Conservation (phyloP, 2,888 invertebrate genomes). For the Lasioglossum lativentre region DNA sequence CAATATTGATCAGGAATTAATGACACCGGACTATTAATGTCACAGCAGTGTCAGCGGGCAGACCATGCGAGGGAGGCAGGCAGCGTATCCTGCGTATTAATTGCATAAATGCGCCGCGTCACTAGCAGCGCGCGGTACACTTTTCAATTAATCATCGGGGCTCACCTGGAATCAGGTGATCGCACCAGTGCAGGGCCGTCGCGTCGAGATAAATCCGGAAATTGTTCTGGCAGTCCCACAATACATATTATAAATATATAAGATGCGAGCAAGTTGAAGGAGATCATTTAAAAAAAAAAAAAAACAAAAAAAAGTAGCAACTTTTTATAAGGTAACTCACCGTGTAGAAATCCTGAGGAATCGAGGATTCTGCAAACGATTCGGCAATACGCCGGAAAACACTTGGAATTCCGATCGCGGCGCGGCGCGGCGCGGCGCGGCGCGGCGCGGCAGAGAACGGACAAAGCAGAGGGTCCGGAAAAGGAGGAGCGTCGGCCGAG, state of each 20-base stretch:
- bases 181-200: neutral
- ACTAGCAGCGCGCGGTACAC: constrained; percentile 21
- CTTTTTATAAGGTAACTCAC: too few relatives aligned
- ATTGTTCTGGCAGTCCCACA: neutral
- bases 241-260: too few relatives aligned
- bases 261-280: neutral
- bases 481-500: constrained; percentile 40
- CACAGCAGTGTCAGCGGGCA: constrained; percentile 25
- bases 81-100: constrained; percentile 27
- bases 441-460: neutral
- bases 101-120: constrained; percentile 41
- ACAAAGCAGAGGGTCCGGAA: constrained; percentile 45
- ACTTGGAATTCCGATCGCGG: constrained; percentile 70
- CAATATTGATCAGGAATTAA: constrained; percentile 55
- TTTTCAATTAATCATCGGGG: constrained; percentile 53
- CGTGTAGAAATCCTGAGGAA: constrained; percentile 15
- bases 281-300: too few relatives aligned
- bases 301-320: too few relatives aligned
- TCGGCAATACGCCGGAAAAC: constrained; percentile 56
- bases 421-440: neutral
- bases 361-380: constrained; percentile 63
- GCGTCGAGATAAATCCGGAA: neutral
- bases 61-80: neutral
- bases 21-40: constrained; percentile 49
- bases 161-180: constrained; percentile 15